Evolutionary conservation across 2,113 vertebrate species (phyloP).

Genomic region (Neodontobutis hainanensis): DNA sequence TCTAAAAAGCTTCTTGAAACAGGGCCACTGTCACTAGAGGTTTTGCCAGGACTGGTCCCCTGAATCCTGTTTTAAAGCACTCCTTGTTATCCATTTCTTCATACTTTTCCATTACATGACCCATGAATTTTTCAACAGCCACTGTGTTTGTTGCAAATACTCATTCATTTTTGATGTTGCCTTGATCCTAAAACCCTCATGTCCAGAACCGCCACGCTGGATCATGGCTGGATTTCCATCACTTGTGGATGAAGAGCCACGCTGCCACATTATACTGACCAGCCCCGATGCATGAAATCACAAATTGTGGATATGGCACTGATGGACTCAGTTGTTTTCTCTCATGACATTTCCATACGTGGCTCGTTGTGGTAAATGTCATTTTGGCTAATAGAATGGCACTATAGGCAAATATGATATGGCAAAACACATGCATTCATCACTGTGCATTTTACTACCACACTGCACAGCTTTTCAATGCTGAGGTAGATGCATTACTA

Average conservation of each 20-base stretch:
- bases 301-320: constrained; percentile 65
- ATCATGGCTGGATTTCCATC: constrained; percentile 51
- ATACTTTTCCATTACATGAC: constrained; percentile 72
- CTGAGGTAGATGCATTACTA: constrained; percentile 53
- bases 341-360: constrained; percentile 53
- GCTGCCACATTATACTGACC: constrained; percentile 36
- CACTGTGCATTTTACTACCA: not conserved
- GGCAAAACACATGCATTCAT: not conserved
- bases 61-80: constrained; percentile 9
- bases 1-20: too few relatives aligned
- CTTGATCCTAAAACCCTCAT: constrained; percentile 62
- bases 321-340: constrained; percentile 60
- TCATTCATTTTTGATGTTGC: constrained; percentile 75
- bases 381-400: constrained; percentile 16
- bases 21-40: not conserved
- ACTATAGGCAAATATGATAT: constrained; percentile 21
- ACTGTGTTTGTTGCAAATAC: constrained; percentile 75
- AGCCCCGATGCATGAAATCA: constrained; percentile 48
- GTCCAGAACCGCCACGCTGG: constrained; percentile 31
- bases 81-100: constrained; percentile 39
- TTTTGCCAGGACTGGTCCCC: not conserved
- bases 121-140: constrained; percentile 75
- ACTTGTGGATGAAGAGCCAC: constrained; percentile 58
- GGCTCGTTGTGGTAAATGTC: constrained; percentile 40
- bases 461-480: constrained; percentile 38